Evolutionary conservation across 2,113 vertebrate genomes (phyloP).

Genomic region (Lynx canadensis): DNA sequence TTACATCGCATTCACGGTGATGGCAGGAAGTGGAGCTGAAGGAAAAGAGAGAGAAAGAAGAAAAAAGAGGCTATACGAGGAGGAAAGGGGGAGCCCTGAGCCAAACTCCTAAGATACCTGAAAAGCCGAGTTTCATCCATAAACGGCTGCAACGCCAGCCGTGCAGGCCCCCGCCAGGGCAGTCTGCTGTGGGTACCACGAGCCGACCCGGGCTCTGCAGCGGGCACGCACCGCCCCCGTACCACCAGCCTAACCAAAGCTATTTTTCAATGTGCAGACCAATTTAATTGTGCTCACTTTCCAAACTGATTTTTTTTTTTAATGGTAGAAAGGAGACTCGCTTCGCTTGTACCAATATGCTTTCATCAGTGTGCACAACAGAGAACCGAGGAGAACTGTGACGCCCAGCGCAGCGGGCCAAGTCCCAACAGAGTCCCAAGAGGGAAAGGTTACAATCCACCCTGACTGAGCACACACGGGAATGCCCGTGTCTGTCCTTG

Average conservation of each 20-base stretch:
- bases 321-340: neutral
- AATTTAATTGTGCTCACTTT: neutral
- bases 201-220: accelerated
- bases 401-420: accelerated
- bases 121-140: neutral
- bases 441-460: neutral
- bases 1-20: neutral
- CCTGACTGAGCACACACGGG: accelerated
- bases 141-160: neutral
- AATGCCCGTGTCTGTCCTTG: neutral
- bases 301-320: neutral
- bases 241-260: neutral
- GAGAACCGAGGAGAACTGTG: neutral
- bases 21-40: neutral
- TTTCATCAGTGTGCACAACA: accelerated
- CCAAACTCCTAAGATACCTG: neutral
- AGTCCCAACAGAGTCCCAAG: neutral
- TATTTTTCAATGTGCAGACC: neutral
- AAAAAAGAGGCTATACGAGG: accelerated
- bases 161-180: neutral
- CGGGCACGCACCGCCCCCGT: neutral
- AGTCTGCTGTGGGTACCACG: accelerated
- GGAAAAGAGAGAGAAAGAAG: neutral
- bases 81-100: neutral
- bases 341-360: neutral